A percentile compares a stretch with the other conserved stretches of the same genome.
These are phyloP conservation scores for Paracanthobrama guichenoti DNA, from an alignment of 2,113 vertebrate species.

Conservation along the genomic window DNA sequence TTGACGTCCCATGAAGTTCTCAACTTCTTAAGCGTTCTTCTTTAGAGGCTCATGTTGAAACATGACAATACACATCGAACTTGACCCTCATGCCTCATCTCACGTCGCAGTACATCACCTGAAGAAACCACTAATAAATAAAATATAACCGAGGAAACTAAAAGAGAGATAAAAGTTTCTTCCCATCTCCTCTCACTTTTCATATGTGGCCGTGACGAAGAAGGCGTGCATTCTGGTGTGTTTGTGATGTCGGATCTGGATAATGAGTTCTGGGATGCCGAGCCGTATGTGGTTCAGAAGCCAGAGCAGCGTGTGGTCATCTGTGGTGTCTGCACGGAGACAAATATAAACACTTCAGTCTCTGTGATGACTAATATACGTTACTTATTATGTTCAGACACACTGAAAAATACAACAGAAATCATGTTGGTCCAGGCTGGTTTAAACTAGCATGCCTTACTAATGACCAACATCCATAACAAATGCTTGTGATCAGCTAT, in stretches of 20 bases:
- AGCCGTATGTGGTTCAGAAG: slow-evolving; percentile 95
- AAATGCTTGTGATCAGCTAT: too few species aligned
- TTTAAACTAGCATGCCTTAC: background rate
- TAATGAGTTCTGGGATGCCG: slow-evolving; percentile 95
- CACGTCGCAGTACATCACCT: background rate
- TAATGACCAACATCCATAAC: too few species aligned
- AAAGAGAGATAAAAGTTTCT: too few species aligned
- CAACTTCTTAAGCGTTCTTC: too few species aligned
- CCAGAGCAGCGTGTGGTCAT: slow-evolving; percentile 97
- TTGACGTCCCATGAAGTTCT: too few species aligned
- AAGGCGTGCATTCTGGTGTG: slow-evolving; percentile 90
- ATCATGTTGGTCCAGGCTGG: background rate
- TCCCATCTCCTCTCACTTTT: slow-evolving; percentile 77
- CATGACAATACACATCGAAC: slow-evolving; percentile 37
- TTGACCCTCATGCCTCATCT: background rate
- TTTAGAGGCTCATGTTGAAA: background rate
- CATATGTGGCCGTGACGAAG: slow-evolving; percentile 95
- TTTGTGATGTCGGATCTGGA: slow-evolving; percentile 95
- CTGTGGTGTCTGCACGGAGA: slow-evolving; percentile 81
- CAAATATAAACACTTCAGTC: slow-evolving; percentile 45
- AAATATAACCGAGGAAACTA: background rate
- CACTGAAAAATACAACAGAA: background rate
- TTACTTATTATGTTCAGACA: slow-evolving; percentile 4
- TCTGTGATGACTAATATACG: background rate
- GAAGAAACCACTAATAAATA: background rate